Percentiles rank a stretch among this genome's conserved stretches.
Conservation (phyloP, 1,140 invertebrate species). For the Oreohelix idahoensis region DNA sequence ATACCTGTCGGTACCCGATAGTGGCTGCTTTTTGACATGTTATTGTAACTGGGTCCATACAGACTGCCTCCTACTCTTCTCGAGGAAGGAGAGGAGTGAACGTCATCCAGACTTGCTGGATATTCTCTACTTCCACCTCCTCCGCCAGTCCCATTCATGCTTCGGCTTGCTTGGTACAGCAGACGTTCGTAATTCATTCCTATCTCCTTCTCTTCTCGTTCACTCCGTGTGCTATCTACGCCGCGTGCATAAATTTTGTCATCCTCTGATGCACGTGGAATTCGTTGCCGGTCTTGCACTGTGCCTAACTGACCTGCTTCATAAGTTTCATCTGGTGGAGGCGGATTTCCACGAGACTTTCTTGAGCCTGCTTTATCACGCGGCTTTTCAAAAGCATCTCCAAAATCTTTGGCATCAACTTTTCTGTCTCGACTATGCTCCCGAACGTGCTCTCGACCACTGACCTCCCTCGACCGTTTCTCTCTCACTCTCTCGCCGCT, state of each 20-base stretch:
- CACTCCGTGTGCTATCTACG: not conserved
- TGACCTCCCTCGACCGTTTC: not conserved
- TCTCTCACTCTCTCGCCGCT: not conserved
- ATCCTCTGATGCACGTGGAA: not conserved
- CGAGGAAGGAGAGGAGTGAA: not conserved
- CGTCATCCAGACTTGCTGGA: conserved; percentile 5
- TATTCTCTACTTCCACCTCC: conserved; percentile 5
- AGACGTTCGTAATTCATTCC: conserved; percentile 20
- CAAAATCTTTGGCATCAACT: not conserved
- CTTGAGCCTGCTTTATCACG: not conserved
- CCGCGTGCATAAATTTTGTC: not conserved
- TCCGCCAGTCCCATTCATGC: conserved; percentile 1
- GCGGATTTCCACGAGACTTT: not conserved
- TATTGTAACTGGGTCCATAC: not conserved
- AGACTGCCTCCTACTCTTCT: not conserved
- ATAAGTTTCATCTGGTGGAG: not conserved
- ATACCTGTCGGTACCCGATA: not conserved
- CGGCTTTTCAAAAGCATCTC: not conserved
- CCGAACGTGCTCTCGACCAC: not conserved
- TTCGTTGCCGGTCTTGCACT: not conserved
- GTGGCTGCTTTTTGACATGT: not conserved
- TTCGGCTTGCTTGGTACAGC: not conserved
- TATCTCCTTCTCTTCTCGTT: not conserved
- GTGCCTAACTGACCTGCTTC: too few species aligned
- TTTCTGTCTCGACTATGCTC: not conserved